Base-by-base conservation (phyloP, 2,888 invertebrate genomes). In the Acholoe squamosa region DNA sequence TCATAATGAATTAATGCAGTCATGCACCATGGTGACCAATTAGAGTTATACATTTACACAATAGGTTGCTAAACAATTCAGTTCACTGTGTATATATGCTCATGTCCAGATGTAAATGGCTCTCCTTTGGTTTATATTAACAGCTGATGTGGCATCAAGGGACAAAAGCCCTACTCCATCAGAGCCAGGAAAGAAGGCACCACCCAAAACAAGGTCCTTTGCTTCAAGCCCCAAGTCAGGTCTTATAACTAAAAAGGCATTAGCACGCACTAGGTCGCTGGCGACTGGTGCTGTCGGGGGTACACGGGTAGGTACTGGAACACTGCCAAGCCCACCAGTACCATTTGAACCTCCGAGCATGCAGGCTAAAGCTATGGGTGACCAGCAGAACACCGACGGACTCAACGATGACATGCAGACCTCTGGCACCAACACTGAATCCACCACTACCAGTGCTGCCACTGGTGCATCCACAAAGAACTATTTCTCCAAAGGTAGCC, bases 111-210 rank as follows among this genome's bases (percentile, higher is more conserved):
- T n/a, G n/a, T n/a, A n/a, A n/a, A n/a, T n/a, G n/a, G n/a, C n/a
- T n/a, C n/a, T n/a, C n/a, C n/a, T n/a, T n/a, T n/a, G n/a, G n/a
- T n/a, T n/a, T n/a, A n/a, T n/a, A 91, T 93, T 43, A 3, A 61
- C 94, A 96, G 96, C 95, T 90, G 95, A 95, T 52, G 95, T 95
- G 90, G 94, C 96, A 90, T 96, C 96, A 95, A 95, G 96, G 56
- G n/a, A 51, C 14, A 52, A 33, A 31, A 86, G 86, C 25, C 86
- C 86, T 16, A 86, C 56, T 0, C 89, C 52, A 56, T 52, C 76
- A 10, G 89, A 89, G 34, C 89, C 89, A 3, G 92, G 96, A 67
- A 97, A 96, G 93, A 95, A 96, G 89, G 96, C 96, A 31, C 93
- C 91, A 0, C 86, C 90, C 34, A 94, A 93, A 80, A 92, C 92